Base-by-base conservation (phyloP, 30 jellyfish, hydroid and myxozoan genomes). In the Chironex yamaguchii region DNA sequence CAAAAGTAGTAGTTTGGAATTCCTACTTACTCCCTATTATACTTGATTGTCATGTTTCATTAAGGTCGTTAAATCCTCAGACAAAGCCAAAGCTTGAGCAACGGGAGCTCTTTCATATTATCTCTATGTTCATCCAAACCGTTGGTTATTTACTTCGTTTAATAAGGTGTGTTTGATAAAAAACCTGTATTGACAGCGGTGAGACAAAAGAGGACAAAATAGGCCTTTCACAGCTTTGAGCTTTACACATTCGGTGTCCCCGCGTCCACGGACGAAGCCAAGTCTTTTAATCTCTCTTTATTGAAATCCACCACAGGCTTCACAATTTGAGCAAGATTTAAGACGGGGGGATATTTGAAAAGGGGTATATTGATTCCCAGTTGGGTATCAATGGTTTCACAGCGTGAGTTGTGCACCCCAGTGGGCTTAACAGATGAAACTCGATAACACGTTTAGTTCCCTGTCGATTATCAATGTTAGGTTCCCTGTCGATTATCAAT, bases 401-500 rank as follows among this genome's bases (percentile, higher is more conserved):
- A 42, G 58, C 17, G 58, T 42, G 58, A 42, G 58, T 9, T 42
- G 58, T 42, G 58, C 58, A 9, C 58, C 58, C 58, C 17, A 42
- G 58, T 42, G 58, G 9, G 9, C 17, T 42, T 17, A 42, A 42
- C 58, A 42, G 58, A 42, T 42, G 58, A 42, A 42, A 42, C 58
- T 42, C 9, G 58, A 42, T 42, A 42, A 42, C 58, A 42, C 58
- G 58, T 42, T 42, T 42, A 42, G 58, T 42, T 42, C 58, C 58
- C 58, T 42, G 58, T 42, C 58, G 58, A 42, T 42, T 42, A 42
- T 42, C 58, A n/a, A 42, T 17, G 58, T 42, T 42, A 6, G 17
- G 58, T 42, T 42, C 58, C 58, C 58, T 42, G 58, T 42, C 58
- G 58, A 42, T 42, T 42, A 42, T 42, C 58, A 42, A 42, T 42